Evolutionary conservation across 2,113 vertebrate species (phyloP).

Genomic region (Xyrauchen texanus): DNA sequence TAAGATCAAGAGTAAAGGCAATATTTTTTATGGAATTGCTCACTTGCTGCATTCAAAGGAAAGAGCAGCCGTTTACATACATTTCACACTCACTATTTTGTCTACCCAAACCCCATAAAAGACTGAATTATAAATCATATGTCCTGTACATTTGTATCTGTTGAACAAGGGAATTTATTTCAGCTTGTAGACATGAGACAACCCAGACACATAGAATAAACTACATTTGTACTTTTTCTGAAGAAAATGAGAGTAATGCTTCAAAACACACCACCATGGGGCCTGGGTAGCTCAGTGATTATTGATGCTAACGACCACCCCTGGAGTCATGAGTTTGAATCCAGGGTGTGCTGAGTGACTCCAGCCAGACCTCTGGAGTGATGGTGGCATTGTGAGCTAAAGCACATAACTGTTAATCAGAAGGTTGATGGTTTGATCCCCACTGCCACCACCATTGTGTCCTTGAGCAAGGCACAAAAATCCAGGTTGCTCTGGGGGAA

Average conservation of each 20-base stretch:
- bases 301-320: too few relatives aligned
- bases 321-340: too few relatives aligned
- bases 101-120: neutral
- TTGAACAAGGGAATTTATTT: neutral
- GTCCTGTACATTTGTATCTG: neutral
- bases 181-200: neutral
- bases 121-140: neutral
- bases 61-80: neutral
- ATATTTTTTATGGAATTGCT: slow-evolving; percentile 15
- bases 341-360: too few relatives aligned
- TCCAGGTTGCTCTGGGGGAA: too few relatives aligned
- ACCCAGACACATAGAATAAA: neutral
- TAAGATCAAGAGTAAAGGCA: too few relatives aligned
- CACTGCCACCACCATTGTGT: too few relatives aligned
- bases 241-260: neutral
- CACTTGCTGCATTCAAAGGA: neutral
- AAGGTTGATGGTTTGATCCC: too few relatives aligned
- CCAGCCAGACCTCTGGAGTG: too few relatives aligned
- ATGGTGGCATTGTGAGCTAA: too few relatives aligned
- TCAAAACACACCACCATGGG: neutral
- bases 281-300: too few relatives aligned
- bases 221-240: neutral
- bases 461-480: too few relatives aligned
- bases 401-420: too few relatives aligned
- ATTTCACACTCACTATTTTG: neutral